Base-by-base conservation (phyloP, 2,797 vertebrate genomes). In the Loriculus beryllinus region DNA sequence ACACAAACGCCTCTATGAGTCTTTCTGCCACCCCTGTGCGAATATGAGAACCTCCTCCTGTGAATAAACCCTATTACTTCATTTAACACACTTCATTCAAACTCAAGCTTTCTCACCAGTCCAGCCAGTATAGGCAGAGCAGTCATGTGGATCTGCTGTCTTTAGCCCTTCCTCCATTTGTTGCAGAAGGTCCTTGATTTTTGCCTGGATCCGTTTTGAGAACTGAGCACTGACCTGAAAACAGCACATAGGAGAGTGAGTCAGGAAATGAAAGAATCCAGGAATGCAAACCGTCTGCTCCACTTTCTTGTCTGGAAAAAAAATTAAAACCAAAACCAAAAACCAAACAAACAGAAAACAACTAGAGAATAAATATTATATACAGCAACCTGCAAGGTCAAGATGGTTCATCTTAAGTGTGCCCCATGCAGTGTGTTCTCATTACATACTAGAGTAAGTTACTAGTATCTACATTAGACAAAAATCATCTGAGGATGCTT, bases 81-180 rank as follows among this genome's bases (percentile, higher is more conserved):
- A 76, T 59, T 74, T 79, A 35, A n/a, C 14, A 43, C 35, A 21
- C 14, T 39, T 86, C 6, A 35, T 7, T 29, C 45, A 39, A 39
- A 59, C 42, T 68, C 35, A 13, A 67, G 83, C 23, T 56, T 57
- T 75, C 98, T 96, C 69, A 99, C 99, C 99, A 97, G 99, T 99
- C 99, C 99, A 99, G 48, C 99, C 99, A 3, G 99, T 99, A 90
- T 99, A 99, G 2, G 98, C 96, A 90, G 99, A 99, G 95, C 98
- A 99, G 78, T 99, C 99, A 16, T 99, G 99, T 4, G 99, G 99
- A 86, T 99, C 99, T 3, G 99, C 99, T 0, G 99, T 99, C 97
- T 99, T 99, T 82, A 99, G 97, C 14, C 99, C 99, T 95, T 99
- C 99, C 81, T 99, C 99, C 99, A 99, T 99, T 93, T 99, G 99